Conservation (phyloP, 2,113 vertebrate species). For the Apaloderma vittatum region DNA sequence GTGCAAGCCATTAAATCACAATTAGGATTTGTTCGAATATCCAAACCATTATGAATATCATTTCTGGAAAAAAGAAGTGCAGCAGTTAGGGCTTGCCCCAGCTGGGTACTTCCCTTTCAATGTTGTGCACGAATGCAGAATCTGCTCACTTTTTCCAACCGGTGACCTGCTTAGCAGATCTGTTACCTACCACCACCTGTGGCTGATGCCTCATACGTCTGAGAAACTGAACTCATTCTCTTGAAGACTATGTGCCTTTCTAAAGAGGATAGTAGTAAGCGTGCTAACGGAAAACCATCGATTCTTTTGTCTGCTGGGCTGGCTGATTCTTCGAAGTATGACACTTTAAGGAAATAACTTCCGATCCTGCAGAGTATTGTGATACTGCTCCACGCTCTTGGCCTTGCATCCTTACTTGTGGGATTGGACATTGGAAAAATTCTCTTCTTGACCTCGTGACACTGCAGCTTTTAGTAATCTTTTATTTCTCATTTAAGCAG, state of each 20-base stretch:
- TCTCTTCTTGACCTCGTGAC: background rate
- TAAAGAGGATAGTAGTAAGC: background rate
- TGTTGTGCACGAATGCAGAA: background rate
- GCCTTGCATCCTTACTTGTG: background rate
- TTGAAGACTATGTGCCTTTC: background rate
- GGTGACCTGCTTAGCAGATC: background rate
- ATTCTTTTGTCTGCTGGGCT: background rate
- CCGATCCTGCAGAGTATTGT: background rate
- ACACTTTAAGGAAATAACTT: background rate
- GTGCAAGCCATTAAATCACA: constrained; percentile 71
- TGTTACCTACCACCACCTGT: background rate
- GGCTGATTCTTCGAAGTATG: background rate
- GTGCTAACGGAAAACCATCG: background rate
- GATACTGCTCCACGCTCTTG: fast-evolving
- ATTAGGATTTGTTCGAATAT: constrained; percentile 68
- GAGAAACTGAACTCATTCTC: fast-evolving
- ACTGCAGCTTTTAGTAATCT: background rate
- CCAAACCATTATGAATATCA: constrained; percentile 8
- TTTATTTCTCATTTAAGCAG: background rate
- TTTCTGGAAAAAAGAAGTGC: background rate
- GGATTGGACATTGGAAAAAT: background rate
- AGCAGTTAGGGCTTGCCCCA: background rate
- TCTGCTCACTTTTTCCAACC: background rate
- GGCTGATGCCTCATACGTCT: background rate
- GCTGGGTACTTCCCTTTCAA: background rate